These are phyloP conservation scores for Nectonema munidae DNA, from an alignment of 2,888 invertebrate genomes.

Conservation along the genomic window DNA sequence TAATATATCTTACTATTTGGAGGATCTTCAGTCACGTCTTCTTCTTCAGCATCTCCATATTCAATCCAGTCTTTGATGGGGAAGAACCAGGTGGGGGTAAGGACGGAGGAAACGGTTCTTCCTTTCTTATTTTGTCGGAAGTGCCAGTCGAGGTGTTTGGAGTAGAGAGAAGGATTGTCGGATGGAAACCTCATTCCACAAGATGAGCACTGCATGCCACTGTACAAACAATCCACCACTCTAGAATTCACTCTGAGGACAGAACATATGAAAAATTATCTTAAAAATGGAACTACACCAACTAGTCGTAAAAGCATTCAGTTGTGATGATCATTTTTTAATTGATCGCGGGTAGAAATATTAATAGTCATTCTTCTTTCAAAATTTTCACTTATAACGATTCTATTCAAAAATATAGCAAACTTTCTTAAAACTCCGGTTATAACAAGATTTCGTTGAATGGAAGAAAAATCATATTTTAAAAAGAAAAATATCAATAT, in stretches of 20 bases:
- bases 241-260: slow-evolving; percentile 35
- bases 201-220: slow-evolving; percentile 73
- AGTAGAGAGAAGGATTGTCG: slow-evolving; percentile 27
- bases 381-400: too few species aligned
- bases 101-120: slow-evolving; percentile 32
- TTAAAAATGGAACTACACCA: too few species aligned
- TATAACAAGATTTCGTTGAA: too few species aligned
- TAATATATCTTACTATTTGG: background rate
- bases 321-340: too few species aligned
- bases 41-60: slow-evolving; percentile 69
- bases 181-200: slow-evolving; percentile 43
- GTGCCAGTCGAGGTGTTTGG: slow-evolving; percentile 88
- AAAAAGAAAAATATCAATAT: too few species aligned
- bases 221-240: slow-evolving; percentile 38
- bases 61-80: slow-evolving; percentile 53
- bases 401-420: too few species aligned
- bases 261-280: too few species aligned
- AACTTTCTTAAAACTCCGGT: too few species aligned
- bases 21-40: slow-evolving; percentile 22
- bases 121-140: slow-evolving; percentile 65
- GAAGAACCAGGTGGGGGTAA: slow-evolving; percentile 38
- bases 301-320: too few species aligned
- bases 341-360: too few species aligned
- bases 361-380: too few species aligned
- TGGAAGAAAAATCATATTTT: too few species aligned